Percentiles rank a stretch among this genome's conserved stretches.
Conservation (phyloP, 2,797 vertebrate genomes). For the Pipistrellus pygmaeus region DNA sequence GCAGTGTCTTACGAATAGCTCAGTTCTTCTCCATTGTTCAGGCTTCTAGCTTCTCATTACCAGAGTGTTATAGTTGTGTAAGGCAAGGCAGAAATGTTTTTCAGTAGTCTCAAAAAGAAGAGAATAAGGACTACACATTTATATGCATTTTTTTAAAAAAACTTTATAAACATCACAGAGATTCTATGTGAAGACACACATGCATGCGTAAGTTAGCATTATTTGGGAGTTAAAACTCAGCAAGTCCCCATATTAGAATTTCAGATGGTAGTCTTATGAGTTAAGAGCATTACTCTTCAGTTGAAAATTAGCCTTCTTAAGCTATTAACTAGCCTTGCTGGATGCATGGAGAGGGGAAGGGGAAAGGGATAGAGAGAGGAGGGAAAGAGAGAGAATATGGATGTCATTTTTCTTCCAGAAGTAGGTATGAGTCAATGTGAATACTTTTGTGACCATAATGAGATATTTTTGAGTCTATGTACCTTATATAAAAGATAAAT, state of each 20-base stretch:
- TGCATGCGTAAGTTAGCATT: background rate
- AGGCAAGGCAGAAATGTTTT: background rate
- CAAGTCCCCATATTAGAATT: background rate
- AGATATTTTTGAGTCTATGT: background rate
- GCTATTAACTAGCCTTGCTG: background rate
- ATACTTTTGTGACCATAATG: constrained; percentile 18
- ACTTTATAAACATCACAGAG: background rate
- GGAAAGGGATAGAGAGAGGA: background rate
- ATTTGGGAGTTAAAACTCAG: background rate
- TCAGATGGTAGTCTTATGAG: background rate
- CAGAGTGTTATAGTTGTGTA: background rate
- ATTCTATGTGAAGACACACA: background rate
- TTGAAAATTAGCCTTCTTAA: constrained; percentile 37
- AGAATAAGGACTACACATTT: background rate
- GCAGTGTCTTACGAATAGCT: background rate
- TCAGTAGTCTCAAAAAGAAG: background rate
- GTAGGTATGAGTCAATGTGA: background rate
- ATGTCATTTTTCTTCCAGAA: constrained; percentile 40
- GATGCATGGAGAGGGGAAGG: no score
- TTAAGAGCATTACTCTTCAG: background rate
- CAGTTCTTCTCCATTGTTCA: background rate
- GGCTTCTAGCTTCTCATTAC: background rate
- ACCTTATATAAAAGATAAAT: constrained; percentile 55
- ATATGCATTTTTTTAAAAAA: background rate
- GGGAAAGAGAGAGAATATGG: background rate